Percentiles rank a stretch among this genome's conserved stretches.
These are phyloP conservation scores for Chunga burmeisteri DNA, from an alignment of 2,113 vertebrate genomes.

Conservation along the genomic window DNA sequence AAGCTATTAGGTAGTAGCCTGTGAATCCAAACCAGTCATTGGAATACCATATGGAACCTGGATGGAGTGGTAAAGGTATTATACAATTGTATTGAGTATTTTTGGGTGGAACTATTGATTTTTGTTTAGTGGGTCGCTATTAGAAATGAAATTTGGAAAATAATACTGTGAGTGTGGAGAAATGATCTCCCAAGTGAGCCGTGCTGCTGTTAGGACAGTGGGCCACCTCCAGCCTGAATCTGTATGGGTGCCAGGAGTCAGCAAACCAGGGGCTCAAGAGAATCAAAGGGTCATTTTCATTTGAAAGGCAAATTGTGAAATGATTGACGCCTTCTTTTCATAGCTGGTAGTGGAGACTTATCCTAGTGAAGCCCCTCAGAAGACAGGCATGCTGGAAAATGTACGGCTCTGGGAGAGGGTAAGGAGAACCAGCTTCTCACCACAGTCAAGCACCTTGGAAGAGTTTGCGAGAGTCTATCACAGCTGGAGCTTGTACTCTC, in stretches of 20 bases:
- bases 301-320: background rate
- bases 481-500: background rate
- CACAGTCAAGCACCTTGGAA: background rate
- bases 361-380: background rate
- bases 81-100: background rate
- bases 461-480: background rate
- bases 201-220: background rate
- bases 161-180: background rate
- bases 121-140: background rate
- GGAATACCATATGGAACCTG: background rate
- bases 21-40: background rate
- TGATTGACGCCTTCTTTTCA: background rate
- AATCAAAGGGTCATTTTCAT: background rate
- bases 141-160: background rate
- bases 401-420: background rate
- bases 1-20: background rate
- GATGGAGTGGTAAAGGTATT: background rate
- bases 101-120: background rate
- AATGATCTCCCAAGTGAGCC: background rate
- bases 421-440: background rate
- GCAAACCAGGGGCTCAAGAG: background rate
- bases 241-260: background rate
- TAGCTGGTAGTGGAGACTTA: background rate
- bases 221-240: background rate
- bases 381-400: background rate